Evolutionary conservation across 2,113 vertebrate species (phyloP), one percentile per base, ranked within the genome.

Genomic region (Recurvirostra avosetta): DNA sequence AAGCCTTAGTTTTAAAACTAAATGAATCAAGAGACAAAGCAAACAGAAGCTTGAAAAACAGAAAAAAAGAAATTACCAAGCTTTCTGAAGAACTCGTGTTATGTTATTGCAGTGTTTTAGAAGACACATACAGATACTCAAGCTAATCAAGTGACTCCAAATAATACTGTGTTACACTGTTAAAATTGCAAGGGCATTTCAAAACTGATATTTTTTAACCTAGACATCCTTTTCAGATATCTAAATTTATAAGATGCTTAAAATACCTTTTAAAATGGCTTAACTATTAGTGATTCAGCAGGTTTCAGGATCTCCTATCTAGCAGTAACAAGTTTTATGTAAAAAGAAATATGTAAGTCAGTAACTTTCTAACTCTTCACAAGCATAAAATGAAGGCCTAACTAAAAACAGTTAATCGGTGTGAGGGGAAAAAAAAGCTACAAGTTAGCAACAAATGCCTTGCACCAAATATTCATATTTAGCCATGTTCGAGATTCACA

Each of bases 231-330:
- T 75, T 72, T 8, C 63, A 91, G 19, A 19, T 7, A 58, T 4
- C 16, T 38, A 14, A 6, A 56, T 58, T 29, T 62, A 2, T 38
- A 81, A 73, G 20, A 27, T 13, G 4, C 17, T 95, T 45, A 11
- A 68, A 74, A 58, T 0, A 78, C 20, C 29, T 78, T 77, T 75
- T 55, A 25, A 78, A 78, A 68, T 55, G 34, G 38, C 45, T 82
- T 73, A 88, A 68, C 40, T 66, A n/a, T 41, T 53, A 82, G 66
- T 90, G 87, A 95, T 87, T 88, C 85, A 92, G 93, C 92, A 95
- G 30, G 77, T 88, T 94, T 95, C 9, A 38, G 36, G 22, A 85
- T 68, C 34, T 25, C 41, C 47, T 58, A 22, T 27, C 12, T 49
- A 65, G 32, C 12, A 63, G 12, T 9, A 78, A 74, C 32, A 86